These are phyloP conservation scores for Pecten maximus DNA, from an alignment of 2,888 invertebrate species.

Conservation along the genomic window DNA sequence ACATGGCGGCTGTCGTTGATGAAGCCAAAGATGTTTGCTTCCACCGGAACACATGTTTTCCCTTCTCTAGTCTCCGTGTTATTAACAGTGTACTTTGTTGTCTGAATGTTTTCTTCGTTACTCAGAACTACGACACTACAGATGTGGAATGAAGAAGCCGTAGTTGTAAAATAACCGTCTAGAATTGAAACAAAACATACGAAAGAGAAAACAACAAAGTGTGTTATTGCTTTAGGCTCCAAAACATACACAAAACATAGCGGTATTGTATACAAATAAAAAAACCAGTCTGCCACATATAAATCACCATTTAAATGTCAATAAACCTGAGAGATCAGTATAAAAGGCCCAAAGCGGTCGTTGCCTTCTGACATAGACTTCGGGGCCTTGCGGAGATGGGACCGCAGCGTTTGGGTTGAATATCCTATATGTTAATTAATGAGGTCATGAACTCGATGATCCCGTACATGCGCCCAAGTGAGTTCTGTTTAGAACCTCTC, in stretches of 20 bases:
- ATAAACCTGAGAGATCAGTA: neutral
- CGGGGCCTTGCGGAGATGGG: neutral
- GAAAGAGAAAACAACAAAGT: too few relatives aligned
- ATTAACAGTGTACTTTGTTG: too few relatives aligned
- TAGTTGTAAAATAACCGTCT: too few relatives aligned
- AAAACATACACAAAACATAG: neutral
- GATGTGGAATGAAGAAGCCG: too few relatives aligned
- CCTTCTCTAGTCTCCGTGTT: too few relatives aligned
- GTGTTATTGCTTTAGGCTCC: neutral
- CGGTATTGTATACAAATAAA: neutral
- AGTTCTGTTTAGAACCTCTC: neutral
- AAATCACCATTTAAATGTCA: neutral
- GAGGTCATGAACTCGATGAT: neutral
- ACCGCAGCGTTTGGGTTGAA: neutral
- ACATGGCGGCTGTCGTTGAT: too few relatives aligned
- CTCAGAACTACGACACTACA: too few relatives aligned
- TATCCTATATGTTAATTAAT: slow-evolving; percentile 8
- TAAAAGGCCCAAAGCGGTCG: neutral
- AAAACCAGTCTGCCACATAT: neutral
- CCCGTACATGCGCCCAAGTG: neutral
- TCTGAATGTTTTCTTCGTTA: too few relatives aligned
- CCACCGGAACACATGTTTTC: too few relatives aligned
- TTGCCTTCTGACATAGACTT: neutral
- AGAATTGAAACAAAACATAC: too few relatives aligned
- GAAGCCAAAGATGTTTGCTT: too few relatives aligned